Evolutionary conservation across 1,140 invertebrate genomes (phyloP).

Genomic region (Chironomus striatipennis): DNA sequence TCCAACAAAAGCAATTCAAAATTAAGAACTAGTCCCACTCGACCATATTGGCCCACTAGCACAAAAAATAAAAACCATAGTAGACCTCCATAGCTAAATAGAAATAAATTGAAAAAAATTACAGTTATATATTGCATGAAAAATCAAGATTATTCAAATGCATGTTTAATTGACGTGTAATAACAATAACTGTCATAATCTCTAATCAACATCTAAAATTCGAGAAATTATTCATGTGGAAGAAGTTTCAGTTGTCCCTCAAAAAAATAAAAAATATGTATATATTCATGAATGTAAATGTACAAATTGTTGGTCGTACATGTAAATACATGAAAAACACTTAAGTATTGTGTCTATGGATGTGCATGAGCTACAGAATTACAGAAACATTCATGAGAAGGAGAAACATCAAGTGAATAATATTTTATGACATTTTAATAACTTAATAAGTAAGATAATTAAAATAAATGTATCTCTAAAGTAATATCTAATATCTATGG

Average conservation of each 20-base stretch:
- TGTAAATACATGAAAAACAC: too few relatives aligned
- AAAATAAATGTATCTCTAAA: background rate
- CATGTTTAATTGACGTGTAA: conserved; percentile 24
- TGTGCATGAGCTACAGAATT: too few relatives aligned
- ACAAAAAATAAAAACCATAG: background rate
- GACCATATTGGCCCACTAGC: too few relatives aligned
- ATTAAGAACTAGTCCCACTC: too few relatives aligned
- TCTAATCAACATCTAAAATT: conserved; percentile 17
- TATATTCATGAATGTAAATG: too few relatives aligned
- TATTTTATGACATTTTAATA: conserved; percentile 22
- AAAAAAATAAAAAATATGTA: too few relatives aligned
- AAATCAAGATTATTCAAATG: conserved; percentile 17
- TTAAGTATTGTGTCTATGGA: too few relatives aligned
- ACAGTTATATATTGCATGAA: conserved; percentile 14
- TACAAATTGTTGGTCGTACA: too few relatives aligned
- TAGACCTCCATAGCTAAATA: background rate
- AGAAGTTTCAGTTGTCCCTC: background rate
- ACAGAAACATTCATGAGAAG: too few relatives aligned
- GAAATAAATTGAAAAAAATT: background rate
- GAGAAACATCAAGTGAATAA: background rate
- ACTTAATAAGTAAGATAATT: conserved; percentile 23
- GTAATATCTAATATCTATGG: conserved; percentile 8
- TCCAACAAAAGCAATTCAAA: too few relatives aligned
- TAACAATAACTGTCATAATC: conserved; percentile 23
- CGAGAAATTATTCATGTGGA: conserved; percentile 23